phyloP scores from a whole-genome alignment of 2,113 vertebrate species.

The Platichthys flesus region DNA sequence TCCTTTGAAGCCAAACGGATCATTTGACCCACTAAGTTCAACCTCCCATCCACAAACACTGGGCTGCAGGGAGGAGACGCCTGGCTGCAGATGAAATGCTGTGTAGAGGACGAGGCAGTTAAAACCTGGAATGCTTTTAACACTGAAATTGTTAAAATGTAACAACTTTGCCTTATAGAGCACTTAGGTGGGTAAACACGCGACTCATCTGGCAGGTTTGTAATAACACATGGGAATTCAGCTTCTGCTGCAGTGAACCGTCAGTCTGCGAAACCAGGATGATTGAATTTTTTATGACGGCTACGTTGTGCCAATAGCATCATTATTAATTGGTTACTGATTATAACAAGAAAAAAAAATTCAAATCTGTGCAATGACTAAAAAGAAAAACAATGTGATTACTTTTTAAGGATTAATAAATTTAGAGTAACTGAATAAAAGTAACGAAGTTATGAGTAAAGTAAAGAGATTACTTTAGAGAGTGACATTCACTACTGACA shows the following conservation, averaged over 20 bases:
- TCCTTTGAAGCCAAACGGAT: constrained; percentile 49
- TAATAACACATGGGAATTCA: constrained; percentile 3
- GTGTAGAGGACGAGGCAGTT: not conserved
- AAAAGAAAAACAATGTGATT: not conserved
- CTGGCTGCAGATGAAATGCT: not conserved
- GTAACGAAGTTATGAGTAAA: not conserved
- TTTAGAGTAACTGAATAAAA: no score
- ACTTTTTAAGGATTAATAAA: not conserved
- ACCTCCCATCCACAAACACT: constrained; percentile 32
- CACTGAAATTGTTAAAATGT: constrained; percentile 43
- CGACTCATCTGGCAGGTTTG: constrained; percentile 28
- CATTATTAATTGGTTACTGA: not conserved
- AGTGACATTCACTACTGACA: not conserved
- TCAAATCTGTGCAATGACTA: not conserved
- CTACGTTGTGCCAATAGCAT: not conserved
- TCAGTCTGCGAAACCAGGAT: not conserved
- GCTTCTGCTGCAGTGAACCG: not conserved
- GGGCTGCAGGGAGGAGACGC: not conserved
- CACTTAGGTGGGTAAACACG: constrained; percentile 28
- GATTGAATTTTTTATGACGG: not conserved
- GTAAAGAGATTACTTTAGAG: no score
- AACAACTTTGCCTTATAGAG: constrained; percentile 33
- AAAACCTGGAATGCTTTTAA: constrained; percentile 30
- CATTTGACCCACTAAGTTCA: constrained; percentile 38
- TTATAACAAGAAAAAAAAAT: not conserved